Evolutionary conservation across 2,888 invertebrate species (phyloP), one percentile per base, ranked within the genome.

Genomic region (Spodoptera littoralis): DNA sequence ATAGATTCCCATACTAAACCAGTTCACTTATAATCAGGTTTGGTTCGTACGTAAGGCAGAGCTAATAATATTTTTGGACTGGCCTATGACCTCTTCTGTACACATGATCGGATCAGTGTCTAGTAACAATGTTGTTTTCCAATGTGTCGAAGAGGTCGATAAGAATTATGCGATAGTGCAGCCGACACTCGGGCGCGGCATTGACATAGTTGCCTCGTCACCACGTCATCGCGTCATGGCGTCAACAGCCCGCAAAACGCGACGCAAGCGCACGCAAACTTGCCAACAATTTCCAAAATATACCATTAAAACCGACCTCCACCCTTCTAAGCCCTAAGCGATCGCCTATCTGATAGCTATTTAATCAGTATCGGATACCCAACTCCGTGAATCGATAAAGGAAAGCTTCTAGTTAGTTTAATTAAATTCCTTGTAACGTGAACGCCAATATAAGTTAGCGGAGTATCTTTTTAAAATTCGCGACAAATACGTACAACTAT

Each of bases 131-230:
- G 84, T 85, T 84, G 84, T 89, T 87, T 89, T 88, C 84, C 87
- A 85, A 87, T 90, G 87, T 75, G 88, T 84, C 88, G 86, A 89
- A 90, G 86, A 90, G 88, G 88, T 91, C 90, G 93, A 92, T 93
- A 92, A 91, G 89, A 89, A 88, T 72, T 86, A 87, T 81, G 84
- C 86, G 91, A 91, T 90, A 89, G 88, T 88, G 86, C 83, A 85
- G 77, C 74, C 76, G 77, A 79, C 81, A 79, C 82, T 83, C 83
- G 81, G 82, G 82, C 85, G 71, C 88, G 94, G 88, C 93, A 94
- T 93, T 94, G 94, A 94, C 94, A 94, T 86, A 94, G 90, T 91
- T 94, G 89, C 79, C 77, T 82, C 83, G 72, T 86, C 87, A 80
- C 81, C 83, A 81, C 86, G 86, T 84, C 85, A 79, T 79, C 81